Evolutionary conservation across 37 sponge, comb jelly and placozoan genomes (phyloP), one percentile per base, ranked within the genome.

Genomic region (Bolinopsis microptera): DNA sequence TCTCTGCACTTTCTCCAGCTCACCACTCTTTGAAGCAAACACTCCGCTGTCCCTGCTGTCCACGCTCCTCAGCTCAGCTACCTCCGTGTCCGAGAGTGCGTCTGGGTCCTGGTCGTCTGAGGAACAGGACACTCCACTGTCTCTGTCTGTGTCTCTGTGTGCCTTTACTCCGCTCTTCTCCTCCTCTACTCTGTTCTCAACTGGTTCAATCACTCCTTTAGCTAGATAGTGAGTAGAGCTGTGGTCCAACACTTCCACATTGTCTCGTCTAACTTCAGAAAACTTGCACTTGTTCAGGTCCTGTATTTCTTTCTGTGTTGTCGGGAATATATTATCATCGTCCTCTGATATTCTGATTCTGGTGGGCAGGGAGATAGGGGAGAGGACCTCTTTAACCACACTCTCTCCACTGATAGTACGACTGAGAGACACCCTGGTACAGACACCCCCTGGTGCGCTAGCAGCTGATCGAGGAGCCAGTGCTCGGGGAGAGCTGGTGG

Each of bases 321-420:
- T 34, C 28, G 80, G 22, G 36, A 35, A 35, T 1, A 35, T 13
- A 28, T 35, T 8, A 0, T 35, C 36, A 28, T 35, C 36, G 3
- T 35, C 36, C 80, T 77, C 80, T 36, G 28, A 18, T 21, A 77
- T 32, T 77, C 80, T 86, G 26, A 16, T 40, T 21, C 90, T 40
- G 24, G 61, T 39, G n/a, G 90, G 90, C 28, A 86, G 90, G n/a
- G 90, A 86, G 25, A 86, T 37, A 0, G 90, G 90, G 61, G 41
- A 39, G 25, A 86, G 90, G 2, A 40, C 61, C 31, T 41, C 90
- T 28, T 86, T 37, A n/a, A 86, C 61, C 26, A 41, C 41, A 40
- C 90, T 86, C 90, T 86, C 90, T 39, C 90, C 90, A 18, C 80
- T 77, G 35, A 77, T 77, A 3, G 90, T 39, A 1, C 61, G 34